Base-by-base conservation (phyloP, 2,113 vertebrate species). In the Bagarius yarrelli region DNA sequence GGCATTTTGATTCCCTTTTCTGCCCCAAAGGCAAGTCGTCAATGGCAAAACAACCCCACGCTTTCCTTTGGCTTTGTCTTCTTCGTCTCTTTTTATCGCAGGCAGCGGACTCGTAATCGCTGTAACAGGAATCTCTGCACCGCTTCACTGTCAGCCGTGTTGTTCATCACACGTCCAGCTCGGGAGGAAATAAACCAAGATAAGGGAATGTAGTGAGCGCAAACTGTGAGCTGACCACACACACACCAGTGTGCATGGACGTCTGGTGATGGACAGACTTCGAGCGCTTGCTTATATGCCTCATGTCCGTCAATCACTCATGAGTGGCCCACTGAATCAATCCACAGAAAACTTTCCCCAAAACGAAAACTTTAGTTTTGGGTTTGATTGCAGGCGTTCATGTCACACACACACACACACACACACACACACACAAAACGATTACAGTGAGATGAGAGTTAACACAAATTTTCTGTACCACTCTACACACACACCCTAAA, bases 21-120 rank as follows among this genome's bases (percentile, higher is more conserved):
- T 78, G 59, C 86, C 81, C 81, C 63, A 84, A 81, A 81, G 81
- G 81, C 83, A 79, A 74, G 64, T 14, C 79, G 63, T 83, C 81
- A 63, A 76, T 72, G 67, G 14, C 76, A 83, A 67, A 60, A 36
- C 5, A 47, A n/a, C 69, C 59, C 47, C 74, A 59, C 16, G 70
- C 61, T 57, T 50, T 47, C 11, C 64, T 74, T 63, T 61, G 61
- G n/a, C 47, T 53, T 16, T 52, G 13, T 67, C 30, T 25, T 59
- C 18, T 36, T 21, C 47, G 1, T 18, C 19, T 72, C 57, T 63
- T 13, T 57, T 53, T 34, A 27, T 53, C 30, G 64, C 30, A 60
- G 50, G 74, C 53, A 53, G 66, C 83, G 15, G 55, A 23, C 23
- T 30, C 56, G 15, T 73, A 67, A 25, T 60, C 34, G 64, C 40